These are phyloP conservation scores for Cosmia pyralina DNA, from an alignment of 2,888 invertebrate species.

Conservation along the genomic window DNA sequence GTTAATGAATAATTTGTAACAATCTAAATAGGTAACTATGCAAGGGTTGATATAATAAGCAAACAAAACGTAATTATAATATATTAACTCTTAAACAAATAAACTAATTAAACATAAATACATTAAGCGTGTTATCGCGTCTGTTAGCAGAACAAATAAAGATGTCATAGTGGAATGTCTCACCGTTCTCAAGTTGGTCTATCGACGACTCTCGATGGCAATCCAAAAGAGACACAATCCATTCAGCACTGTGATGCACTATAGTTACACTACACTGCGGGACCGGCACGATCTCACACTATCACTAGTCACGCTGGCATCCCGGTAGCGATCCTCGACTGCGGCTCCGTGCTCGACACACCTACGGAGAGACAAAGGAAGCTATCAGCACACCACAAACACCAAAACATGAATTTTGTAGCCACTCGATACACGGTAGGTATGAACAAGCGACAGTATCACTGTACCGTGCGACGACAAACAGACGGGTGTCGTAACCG, in stretches of 20 bases:
- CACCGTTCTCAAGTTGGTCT: slow-evolving; percentile 88
- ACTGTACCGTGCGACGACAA: slow-evolving; percentile 31
- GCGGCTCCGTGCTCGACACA: slow-evolving; percentile 72
- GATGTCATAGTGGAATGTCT: slow-evolving; percentile 68
- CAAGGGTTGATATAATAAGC: slow-evolving; percentile 29
- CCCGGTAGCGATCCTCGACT: slow-evolving; percentile 76
- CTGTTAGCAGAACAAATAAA: slow-evolving; percentile 55
- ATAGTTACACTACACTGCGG: slow-evolving; percentile 87
- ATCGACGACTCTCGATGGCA: slow-evolving; percentile 87
- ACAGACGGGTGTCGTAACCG: slow-evolving; percentile 73
- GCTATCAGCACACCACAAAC: slow-evolving; percentile 80
- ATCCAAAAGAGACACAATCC: slow-evolving; percentile 89
- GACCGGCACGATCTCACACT: slow-evolving; percentile 86
- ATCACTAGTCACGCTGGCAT: slow-evolving; percentile 88
- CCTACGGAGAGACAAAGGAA: slow-evolving; percentile 85
- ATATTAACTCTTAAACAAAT: slow-evolving; percentile 51
- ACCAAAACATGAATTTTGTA: slow-evolving; percentile 78
- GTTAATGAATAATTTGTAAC: slow-evolving; percentile 19
- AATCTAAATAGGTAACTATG: slow-evolving; percentile 26
- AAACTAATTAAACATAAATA: slow-evolving; percentile 53
- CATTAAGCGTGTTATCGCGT: slow-evolving; percentile 39
- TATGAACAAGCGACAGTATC: slow-evolving; percentile 58
- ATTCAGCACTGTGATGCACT: slow-evolving; percentile 87
- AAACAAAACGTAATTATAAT: slow-evolving; percentile 47
- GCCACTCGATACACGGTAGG: slow-evolving; percentile 70